phyloP scores from a whole-genome alignment of 2,888 invertebrate species.

The Cantharis lateralis region DNA sequence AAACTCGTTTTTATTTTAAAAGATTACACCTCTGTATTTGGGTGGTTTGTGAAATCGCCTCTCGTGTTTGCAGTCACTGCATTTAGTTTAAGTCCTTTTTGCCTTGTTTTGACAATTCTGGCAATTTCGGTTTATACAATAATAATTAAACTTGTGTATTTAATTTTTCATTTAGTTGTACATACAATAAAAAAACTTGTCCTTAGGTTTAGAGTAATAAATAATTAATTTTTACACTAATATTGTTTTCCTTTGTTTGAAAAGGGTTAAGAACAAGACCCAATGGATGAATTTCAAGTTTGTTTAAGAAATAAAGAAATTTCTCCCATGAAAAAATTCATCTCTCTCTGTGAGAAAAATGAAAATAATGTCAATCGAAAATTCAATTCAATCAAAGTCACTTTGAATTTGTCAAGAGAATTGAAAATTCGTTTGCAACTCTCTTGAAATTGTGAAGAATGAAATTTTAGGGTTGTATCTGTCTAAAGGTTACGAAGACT shows the following conservation, averaged over 20 bases:
- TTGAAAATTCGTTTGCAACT: conserved; percentile 48
- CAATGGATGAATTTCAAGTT: conserved; percentile 72
- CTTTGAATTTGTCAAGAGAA: conserved; percentile 46
- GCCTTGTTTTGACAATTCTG: background rate
- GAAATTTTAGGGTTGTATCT: conserved; percentile 41
- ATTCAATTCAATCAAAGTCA: conserved; percentile 28
- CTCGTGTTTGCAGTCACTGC: background rate
- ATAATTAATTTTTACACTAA: conserved; percentile 59
- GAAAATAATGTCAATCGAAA: conserved; percentile 32
- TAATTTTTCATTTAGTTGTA: conserved; percentile 19
- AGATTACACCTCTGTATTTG: background rate
- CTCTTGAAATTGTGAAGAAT: conserved; percentile 48
- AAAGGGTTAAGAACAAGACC: conserved; percentile 84
- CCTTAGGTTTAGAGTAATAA: conserved; percentile 43
- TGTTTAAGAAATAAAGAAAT: conserved; percentile 43
- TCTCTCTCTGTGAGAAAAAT: conserved; percentile 28
- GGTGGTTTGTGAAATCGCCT: background rate
- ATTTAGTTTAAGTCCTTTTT: background rate
- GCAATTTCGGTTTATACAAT: conserved; percentile 4
- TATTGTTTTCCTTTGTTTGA: conserved; percentile 78
- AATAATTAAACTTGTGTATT: conserved; percentile 11
- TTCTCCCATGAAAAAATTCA: conserved; percentile 33
- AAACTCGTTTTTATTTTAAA: background rate
- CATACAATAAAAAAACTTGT: conserved; percentile 18
- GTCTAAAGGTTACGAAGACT: conserved; percentile 42